phyloP scores from a whole-genome alignment of 2,797 vertebrate genomes.

The Cuniculus paca region DNA sequence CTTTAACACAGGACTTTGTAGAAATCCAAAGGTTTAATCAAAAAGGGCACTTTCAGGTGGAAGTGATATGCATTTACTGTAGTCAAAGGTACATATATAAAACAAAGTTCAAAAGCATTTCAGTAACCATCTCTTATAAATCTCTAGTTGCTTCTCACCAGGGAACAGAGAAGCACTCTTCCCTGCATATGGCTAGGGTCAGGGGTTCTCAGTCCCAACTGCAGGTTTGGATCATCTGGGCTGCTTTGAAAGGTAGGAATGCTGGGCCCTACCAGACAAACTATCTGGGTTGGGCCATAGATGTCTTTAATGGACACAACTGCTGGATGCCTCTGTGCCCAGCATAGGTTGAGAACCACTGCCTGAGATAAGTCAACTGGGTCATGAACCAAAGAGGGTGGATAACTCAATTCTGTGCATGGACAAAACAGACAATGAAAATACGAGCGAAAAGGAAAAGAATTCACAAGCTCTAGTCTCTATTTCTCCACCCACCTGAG shows the following conservation, averaged over 20 bases:
- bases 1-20: background rate
- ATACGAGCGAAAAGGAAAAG: background rate
- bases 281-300: background rate
- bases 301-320: background rate
- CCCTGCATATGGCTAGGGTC: background rate
- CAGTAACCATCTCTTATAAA: background rate
- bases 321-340: background rate
- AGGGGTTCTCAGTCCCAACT: background rate
- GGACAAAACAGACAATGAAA: slow-evolving; percentile 24
- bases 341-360: background rate
- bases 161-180: background rate
- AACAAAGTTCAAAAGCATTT: background rate
- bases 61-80: background rate
- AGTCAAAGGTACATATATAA: background rate
- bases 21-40: slow-evolving; percentile 17
- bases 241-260: background rate
- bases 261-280: background rate
- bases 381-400: background rate
- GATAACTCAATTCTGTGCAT: background rate
- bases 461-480: background rate
- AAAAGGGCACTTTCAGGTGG: background rate
- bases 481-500: background rate
- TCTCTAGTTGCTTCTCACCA: background rate
- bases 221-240: background rate
- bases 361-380: background rate